A percentile compares a stretch with the other conserved stretches of the same genome.
Evolutionary conservation across 2,797 vertebrate genomes (phyloP).

Genomic region (Girardinus metallicus): DNA sequence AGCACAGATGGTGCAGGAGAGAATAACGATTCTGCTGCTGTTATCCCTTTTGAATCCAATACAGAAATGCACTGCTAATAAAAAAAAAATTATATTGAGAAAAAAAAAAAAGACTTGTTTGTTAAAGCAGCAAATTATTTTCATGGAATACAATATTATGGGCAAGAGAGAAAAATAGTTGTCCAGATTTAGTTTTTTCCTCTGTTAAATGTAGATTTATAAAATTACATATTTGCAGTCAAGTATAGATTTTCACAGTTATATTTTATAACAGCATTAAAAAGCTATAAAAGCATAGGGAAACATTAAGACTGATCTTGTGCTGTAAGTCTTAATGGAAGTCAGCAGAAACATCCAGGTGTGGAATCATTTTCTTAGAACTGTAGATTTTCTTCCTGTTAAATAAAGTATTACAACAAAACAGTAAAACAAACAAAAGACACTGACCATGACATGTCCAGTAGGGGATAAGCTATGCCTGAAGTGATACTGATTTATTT

Average conservation of each 20-base stretch:
- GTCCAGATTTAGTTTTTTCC: neutral
- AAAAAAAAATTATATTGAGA: conserved; percentile 22
- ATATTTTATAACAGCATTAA: neutral
- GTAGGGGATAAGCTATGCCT: neutral
- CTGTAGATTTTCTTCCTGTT: neutral
- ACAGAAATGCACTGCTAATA: conserved; percentile 1
- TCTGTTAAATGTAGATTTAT: neutral
- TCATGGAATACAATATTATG: conserved; percentile 26
- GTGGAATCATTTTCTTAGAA: neutral
- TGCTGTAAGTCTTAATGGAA: neutral
- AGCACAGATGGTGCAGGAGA: conserved; percentile 84
- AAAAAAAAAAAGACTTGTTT: conserved; percentile 5
- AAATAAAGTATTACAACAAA: neutral
- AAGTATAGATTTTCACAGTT: neutral
- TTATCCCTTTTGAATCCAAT: conserved; percentile 26
- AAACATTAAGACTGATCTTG: neutral
- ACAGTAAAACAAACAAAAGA: neutral
- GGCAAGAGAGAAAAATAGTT: conserved; percentile 5
- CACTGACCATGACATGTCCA: neutral
- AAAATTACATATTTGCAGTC: neutral
- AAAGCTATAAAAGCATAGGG: neutral
- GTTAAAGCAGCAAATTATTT: conserved; percentile 10
- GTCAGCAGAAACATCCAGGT: neutral
- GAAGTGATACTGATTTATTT: neutral
- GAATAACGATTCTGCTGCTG: conserved; percentile 78